These are phyloP conservation scores for Cryptocephalus moraei DNA, from an alignment of 2,888 invertebrate genomes.

Conservation along the genomic window DNA sequence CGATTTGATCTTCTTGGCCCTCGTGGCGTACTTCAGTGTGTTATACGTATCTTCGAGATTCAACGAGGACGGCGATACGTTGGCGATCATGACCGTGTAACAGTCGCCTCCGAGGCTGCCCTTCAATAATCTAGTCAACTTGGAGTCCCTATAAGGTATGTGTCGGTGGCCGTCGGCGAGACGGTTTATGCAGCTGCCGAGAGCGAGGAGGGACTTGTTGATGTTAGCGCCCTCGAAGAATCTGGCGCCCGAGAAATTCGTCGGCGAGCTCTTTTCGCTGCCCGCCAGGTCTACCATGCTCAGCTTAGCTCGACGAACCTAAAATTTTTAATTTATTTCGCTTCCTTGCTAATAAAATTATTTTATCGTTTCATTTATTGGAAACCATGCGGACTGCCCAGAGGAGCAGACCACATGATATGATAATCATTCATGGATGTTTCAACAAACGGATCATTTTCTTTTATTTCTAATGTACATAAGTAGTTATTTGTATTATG, in stretches of 20 bases:
- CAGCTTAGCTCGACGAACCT: slow-evolving; percentile 72
- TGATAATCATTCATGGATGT: too few relatives aligned
- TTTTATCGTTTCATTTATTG: too few relatives aligned
- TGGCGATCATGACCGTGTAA: slow-evolving; percentile 89
- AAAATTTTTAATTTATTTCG: too few relatives aligned
- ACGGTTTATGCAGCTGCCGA: slow-evolving; percentile 84
- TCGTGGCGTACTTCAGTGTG: slow-evolving; percentile 75
- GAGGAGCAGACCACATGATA: too few relatives aligned
- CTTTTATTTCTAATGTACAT: too few relatives aligned
- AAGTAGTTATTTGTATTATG: too few relatives aligned
- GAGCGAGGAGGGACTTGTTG: too few relatives aligned
- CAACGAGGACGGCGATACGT: slow-evolving; percentile 67
- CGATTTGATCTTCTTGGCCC: slow-evolving; percentile 74
- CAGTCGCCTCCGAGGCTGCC: slow-evolving; percentile 92
- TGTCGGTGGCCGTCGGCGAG: slow-evolving; percentile 81
- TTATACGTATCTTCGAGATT: slow-evolving; percentile 90
- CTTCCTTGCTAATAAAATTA: too few relatives aligned
- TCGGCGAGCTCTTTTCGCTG: slow-evolving; percentile 76
- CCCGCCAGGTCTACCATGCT: slow-evolving; percentile 95
- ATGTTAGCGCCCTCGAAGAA: slow-evolving; percentile 93
- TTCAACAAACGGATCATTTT: too few relatives aligned
- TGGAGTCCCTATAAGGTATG: too few relatives aligned
- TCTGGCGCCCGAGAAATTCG: slow-evolving; percentile 68
- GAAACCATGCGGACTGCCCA: too few relatives aligned
- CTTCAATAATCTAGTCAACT: slow-evolving; percentile 78